phyloP scores from a whole-genome alignment of 2,797 vertebrate species.

The Sebastes alutus region DNA sequence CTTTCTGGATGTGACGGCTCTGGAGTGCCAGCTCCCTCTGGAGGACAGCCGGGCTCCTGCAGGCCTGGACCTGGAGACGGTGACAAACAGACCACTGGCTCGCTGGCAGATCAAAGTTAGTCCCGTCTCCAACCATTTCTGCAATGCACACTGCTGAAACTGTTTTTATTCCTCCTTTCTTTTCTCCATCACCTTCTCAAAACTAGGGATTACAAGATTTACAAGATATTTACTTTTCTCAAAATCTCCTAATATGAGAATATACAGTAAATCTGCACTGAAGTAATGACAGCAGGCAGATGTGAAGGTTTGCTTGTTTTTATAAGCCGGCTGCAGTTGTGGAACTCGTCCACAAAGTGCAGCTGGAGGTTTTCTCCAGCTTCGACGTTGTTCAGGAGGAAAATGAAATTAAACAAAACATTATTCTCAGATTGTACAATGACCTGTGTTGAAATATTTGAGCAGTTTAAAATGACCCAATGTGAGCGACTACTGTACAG shows the following conservation, averaged over 20 bases:
- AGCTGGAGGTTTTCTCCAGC: constrained; percentile 8
- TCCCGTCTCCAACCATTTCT: neutral
- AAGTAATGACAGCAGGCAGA: neutral
- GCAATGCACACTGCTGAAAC: neutral
- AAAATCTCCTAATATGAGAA: neutral
- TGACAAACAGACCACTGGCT: constrained; percentile 77
- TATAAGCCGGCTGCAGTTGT: neutral
- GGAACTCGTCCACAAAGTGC: neutral
- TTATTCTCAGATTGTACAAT: neutral
- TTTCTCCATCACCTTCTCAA: neutral
- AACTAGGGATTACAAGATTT: neutral
- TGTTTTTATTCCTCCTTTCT: neutral
- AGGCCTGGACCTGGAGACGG: constrained; percentile 38
- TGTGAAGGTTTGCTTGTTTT: neutral
- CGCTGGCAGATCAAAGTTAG: constrained; percentile 93
- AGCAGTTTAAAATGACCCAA: neutral
- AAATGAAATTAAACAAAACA: neutral
- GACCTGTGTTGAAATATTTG: neutral
- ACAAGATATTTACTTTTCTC: neutral
- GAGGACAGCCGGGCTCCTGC: constrained; percentile 63
- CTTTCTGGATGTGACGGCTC: constrained; percentile 80
- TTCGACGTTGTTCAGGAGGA: neutral
- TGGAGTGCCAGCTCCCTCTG: constrained; percentile 87
- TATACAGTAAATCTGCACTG: neutral
- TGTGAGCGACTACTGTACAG: neutral